A percentile compares a stretch with the other conserved stretches of the same genome.
phyloP scores from a whole-genome alignment of 1,140 invertebrate genomes.

The Pseudachorutes palmiensis region DNA sequence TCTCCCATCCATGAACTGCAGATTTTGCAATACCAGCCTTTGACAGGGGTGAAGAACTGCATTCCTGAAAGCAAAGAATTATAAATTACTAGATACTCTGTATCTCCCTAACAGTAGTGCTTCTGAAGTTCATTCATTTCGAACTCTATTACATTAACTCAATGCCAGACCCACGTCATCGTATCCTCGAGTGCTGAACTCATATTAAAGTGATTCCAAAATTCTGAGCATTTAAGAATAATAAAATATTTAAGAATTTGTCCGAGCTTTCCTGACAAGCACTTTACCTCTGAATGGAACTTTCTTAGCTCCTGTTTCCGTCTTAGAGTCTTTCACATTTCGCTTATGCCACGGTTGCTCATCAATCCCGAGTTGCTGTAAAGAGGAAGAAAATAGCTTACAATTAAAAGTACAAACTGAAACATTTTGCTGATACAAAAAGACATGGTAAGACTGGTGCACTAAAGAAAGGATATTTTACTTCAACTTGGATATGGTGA shows the following conservation, averaged over 20 bases:
- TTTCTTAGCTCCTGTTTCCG: slow-evolving; percentile 27
- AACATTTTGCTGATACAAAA: too few relatives aligned
- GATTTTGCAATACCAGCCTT: slow-evolving; percentile 80
- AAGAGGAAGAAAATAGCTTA: slow-evolving; percentile 12
- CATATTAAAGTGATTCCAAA: neutral
- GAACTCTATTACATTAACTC: neutral
- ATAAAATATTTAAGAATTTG: neutral
- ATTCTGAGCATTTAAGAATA: slow-evolving; percentile 9
- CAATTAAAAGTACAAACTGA: too few relatives aligned
- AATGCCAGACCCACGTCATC: neutral
- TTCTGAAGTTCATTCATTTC: neutral
- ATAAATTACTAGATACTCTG: neutral
- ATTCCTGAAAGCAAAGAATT: slow-evolving; percentile 49
- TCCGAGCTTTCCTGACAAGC: neutral
- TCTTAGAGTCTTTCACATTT: slow-evolving; percentile 19
- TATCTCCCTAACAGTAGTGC: neutral
- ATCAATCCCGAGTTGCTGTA: slow-evolving; percentile 34
- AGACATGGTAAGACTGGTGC: too few relatives aligned
- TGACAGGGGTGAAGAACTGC: slow-evolving; percentile 73
- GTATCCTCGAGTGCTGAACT: slow-evolving; percentile 4
- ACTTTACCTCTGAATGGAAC: slow-evolving; percentile 36
- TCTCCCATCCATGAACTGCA: slow-evolving; percentile 79
- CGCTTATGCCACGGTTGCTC: slow-evolving; percentile 33
- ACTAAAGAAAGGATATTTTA: slow-evolving; percentile 36
- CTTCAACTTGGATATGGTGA: slow-evolving; percentile 56